Base-by-base conservation (phyloP, 2,113 vertebrate species). In the Oxyura jamaicensis region DNA sequence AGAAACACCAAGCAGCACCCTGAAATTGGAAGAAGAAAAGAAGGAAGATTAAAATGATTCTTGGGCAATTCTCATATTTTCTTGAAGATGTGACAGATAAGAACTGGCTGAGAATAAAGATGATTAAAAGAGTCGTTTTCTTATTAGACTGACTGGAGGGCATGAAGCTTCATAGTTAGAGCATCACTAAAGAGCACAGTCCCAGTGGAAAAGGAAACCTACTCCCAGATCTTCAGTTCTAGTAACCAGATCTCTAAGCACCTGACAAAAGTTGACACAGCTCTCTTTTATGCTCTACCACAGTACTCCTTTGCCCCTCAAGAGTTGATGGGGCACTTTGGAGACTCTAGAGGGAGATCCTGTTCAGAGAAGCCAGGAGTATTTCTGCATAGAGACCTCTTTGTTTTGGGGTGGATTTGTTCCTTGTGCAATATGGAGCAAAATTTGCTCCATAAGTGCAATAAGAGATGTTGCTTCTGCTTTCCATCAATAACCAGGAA, bases 111-210 rank as follows among this genome's bases (percentile, higher is more conserved):
- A 77, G 7, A 55, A 29, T 35, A 36, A 81, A 80, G 36, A 55
- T 18, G 3, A 25, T 12, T 36, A 19, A 90, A 73, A 72, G 0
- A 60, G n/a, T 20, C 0, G 22, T 77, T 59, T 91, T 33, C 44
- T 28, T 0, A 25, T 77, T 59, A 66, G 18, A 13, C 39, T 69
- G 58, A 29, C 13, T 63, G 46, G 28, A 90, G 9, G 5, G 2
- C 26, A 62, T 35, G 21, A 73, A 33, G 14, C 2, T 75, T 79
- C 39, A 65, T 17, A 77, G 15, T 3, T 22, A 4, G 23, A 62
- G 18, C n/a, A 66, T 1, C 11, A 22, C 39, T 75, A 62, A 60
- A 85, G 4, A 68, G 3, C 0, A 0, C 7, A 29, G 6, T 17
- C 23, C 19, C 48, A 60, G 6, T 67, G 60, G 33, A 72, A 28